Evolutionary conservation across 2,797 vertebrate genomes (phyloP).

Genomic region (Phylloscopus collybita): DNA sequence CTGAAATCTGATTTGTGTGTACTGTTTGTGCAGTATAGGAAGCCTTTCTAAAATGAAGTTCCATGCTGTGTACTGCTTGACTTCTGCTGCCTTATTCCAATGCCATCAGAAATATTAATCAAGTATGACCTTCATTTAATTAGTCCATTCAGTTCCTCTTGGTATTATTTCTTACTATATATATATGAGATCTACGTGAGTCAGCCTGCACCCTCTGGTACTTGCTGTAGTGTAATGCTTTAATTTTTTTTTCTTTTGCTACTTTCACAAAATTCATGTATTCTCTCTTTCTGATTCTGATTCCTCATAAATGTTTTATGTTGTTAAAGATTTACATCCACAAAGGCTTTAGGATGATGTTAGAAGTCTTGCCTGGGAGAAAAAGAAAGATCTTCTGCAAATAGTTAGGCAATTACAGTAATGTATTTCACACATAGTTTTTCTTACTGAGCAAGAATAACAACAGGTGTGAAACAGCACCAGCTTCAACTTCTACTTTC

Average conservation of each 20-base stretch:
- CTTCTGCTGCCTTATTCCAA: conserved; percentile 9
- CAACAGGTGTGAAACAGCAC: not conserved
- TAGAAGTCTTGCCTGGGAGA: not conserved
- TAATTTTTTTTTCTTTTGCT: not conserved
- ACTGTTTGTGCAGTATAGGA: not conserved
- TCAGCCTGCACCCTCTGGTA: not conserved
- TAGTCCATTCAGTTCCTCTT: conserved; percentile 38
- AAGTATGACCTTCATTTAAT: conserved; percentile 41
- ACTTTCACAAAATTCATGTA: not conserved
- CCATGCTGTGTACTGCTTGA: not conserved
- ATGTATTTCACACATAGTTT: not conserved
- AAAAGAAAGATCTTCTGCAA: not conserved
- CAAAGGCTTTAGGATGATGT: not conserved
- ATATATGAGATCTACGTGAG: not conserved
- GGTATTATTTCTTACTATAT: conserved; percentile 2
- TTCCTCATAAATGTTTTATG: not conserved
- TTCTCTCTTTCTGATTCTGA: not conserved
- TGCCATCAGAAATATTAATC: conserved; percentile 7
- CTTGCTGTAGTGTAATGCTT: not conserved
- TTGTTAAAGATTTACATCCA: not conserved
- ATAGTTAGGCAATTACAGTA: not conserved
- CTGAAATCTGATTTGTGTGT: conserved; percentile 38
- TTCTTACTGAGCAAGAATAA: not conserved
- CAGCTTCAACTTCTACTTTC: not conserved
- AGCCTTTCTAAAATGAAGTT: conserved; percentile 43